Conservation (phyloP, 2,888 invertebrate genomes). For the Trisateles emortualis region DNA sequence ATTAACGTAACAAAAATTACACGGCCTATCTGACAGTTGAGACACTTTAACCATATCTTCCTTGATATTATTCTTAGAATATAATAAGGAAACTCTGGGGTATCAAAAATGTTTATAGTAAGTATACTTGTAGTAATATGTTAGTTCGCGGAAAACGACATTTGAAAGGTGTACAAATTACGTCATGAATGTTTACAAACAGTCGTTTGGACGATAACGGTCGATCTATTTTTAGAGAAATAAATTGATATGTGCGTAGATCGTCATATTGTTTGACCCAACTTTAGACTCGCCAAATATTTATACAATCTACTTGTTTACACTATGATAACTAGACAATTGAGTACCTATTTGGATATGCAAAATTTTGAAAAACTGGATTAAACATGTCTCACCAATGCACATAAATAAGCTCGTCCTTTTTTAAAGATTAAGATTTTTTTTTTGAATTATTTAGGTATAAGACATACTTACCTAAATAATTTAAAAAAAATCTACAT, state of each 20-base stretch:
- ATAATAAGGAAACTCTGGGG: conserved; percentile 8
- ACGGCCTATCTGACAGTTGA: conserved; percentile 13
- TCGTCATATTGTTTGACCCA: conserved; percentile 20
- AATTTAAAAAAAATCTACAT: too few species aligned
- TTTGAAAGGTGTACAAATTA: conserved; percentile 28
- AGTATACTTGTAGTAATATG: not conserved
- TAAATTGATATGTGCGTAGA: conserved; percentile 24
- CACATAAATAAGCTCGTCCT: too few species aligned
- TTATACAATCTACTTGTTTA: not conserved
- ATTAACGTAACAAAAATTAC: conserved; percentile 33
- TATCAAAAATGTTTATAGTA: conserved; percentile 1
- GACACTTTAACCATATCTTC: conserved; percentile 8
- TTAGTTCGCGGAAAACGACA: conserved; percentile 17
- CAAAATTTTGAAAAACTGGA: too few species aligned
- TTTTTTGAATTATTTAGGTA: too few species aligned
- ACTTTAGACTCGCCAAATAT: conserved; percentile 15
- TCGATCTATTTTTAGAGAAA: conserved; percentile 37
- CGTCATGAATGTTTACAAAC: conserved; percentile 47
- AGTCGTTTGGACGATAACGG: conserved; percentile 31
- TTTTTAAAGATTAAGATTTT: too few species aligned
- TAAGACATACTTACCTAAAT: too few species aligned
- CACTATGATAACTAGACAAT: not conserved
- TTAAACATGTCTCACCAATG: too few species aligned
- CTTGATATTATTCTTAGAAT: conserved; percentile 15
- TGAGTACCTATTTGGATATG: too few species aligned